Evolutionary conservation across 23 tunicate genomes (phyloP), one percentile per base, ranked within the genome.

Genomic region (Corella eumyota): DNA sequence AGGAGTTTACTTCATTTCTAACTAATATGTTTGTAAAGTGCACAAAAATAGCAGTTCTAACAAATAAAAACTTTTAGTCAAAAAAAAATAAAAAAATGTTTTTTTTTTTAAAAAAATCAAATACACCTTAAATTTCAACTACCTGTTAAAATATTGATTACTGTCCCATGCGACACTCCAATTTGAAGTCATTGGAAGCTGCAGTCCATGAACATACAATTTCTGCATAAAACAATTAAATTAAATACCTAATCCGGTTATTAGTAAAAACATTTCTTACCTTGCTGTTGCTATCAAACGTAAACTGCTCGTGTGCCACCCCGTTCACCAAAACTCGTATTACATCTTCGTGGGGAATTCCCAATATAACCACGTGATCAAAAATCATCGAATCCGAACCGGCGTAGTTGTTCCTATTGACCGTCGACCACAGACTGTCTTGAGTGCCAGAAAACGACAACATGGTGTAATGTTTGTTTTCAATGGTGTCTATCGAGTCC

Each of bases 401-500:
- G 35, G 32, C 21, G 33, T 61, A 61, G 5, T 34, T 61, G 56
- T 66, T 34, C 17, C 46, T 60, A 9, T 23, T 50, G 2, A 75
- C 56, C 23, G 59, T 19, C 9, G 50, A 23, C 7, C 58, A 55
- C 6, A 66, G 54, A 28, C 45, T 49, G 15, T 50, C 59, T 36
- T 58, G 63, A 19, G 22, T n/a, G 27, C 96, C 85, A n/a, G 44
- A 20, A 58, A 88, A 88, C 23, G 56, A 27, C 0, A 73, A 31
- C 58, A 57, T 6, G 6, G 62, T 56, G 57, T 71, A 88, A 27
- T 35, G 29, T 44, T 66, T 77, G 30, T 62, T 56, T 37, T 54
- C 77, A 9, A 78, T 71, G 4, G 85, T 72, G 38, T 78, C 81
- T 21, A 88, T 79, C 24, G 81, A 72, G 30, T 44, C 68, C 13